phyloP scores from a whole-genome alignment of 1,140 invertebrate species.

The Camponotus pennsylvanicus region DNA sequence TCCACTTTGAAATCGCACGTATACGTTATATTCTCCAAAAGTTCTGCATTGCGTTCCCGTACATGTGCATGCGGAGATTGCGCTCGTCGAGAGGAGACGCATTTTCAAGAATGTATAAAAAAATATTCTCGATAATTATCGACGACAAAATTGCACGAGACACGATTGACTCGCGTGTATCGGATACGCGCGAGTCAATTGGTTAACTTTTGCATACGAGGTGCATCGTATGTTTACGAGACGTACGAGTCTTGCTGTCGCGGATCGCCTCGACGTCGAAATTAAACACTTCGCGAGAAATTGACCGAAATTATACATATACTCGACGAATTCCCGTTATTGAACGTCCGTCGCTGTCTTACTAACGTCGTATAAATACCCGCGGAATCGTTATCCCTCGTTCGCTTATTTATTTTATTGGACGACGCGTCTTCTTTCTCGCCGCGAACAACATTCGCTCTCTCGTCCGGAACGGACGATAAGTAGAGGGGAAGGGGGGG shows the following conservation, averaged over 20 bases:
- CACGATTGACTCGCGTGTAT: background rate
- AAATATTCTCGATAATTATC: background rate
- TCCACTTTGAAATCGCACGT: constrained; percentile 34
- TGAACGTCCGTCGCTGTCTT: background rate
- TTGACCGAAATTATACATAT: no score
- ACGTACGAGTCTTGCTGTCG: no score
- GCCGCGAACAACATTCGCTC: background rate
- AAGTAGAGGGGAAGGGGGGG: background rate
- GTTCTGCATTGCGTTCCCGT: constrained; percentile 58
- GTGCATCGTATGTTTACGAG: no score
- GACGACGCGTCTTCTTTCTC: no score
- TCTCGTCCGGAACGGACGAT: no score
- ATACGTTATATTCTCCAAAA: constrained; percentile 47
- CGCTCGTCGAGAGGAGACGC: background rate
- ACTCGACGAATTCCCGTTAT: no score
- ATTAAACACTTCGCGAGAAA: no score
- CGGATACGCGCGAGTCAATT: no score
- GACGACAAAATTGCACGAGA: background rate
- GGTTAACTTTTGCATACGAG: no score
- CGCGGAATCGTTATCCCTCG: background rate
- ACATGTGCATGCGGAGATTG: background rate
- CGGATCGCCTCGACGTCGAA: no score
- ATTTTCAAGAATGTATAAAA: background rate
- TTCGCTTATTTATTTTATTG: constrained; percentile 14
- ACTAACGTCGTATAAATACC: background rate